Conservation (phyloP, 2,113 vertebrate genomes). For the Gavialis gangeticus region DNA sequence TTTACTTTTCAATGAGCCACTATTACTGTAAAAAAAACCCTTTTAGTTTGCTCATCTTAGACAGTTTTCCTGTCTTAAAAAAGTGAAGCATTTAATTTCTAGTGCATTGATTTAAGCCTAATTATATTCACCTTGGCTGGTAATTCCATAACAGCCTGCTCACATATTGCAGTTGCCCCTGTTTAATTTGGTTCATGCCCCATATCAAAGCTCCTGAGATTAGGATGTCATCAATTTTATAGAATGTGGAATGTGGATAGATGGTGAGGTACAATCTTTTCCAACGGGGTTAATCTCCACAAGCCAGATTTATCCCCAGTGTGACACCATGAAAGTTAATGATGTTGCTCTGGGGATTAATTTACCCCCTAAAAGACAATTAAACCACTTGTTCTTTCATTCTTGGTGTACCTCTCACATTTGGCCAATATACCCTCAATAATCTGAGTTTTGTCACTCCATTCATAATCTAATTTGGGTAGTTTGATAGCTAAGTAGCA, state of each 20-base stretch:
- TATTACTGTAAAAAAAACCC: neutral
- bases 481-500: neutral
- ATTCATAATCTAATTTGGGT: neutral
- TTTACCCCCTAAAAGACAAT: neutral
- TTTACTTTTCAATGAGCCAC: conserved; percentile 44
- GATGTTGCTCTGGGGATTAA: neutral
- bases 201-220: neutral
- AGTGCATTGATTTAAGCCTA: conserved; percentile 40
- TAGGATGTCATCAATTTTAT: neutral
- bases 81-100: conserved; percentile 51
- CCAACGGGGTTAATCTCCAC: neutral
- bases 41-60: conserved; percentile 40
- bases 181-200: conserved; percentile 24
- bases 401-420: neutral
- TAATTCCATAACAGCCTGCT: conserved; percentile 12
- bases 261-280: neutral
- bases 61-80: conserved; percentile 39
- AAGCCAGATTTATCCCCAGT: neutral
- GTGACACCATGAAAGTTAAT: neutral
- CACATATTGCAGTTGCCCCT: neutral
- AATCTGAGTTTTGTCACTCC: neutral
- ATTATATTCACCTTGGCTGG: conserved; percentile 44
- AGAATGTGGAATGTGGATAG: neutral
- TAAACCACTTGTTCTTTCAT: neutral
- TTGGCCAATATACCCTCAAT: neutral